Conservation (phyloP, 1,140 invertebrate species). For the Temnothorax longispinosus region DNA sequence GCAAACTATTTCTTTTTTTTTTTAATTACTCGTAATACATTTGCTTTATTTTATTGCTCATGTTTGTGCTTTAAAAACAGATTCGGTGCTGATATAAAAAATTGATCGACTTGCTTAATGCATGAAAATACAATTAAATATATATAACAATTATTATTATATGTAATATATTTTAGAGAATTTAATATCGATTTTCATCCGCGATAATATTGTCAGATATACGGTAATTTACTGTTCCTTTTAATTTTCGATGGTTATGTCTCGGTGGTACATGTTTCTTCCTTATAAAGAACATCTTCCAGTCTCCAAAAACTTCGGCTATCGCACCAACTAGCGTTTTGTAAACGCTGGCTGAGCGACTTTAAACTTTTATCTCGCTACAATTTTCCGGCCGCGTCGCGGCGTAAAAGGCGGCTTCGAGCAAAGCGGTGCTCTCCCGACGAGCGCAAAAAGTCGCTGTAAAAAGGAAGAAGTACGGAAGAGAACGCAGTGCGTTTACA, state of each 20-base stretch:
- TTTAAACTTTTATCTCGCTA: slow-evolving; percentile 61
- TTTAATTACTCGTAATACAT: neutral
- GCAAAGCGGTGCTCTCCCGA: slow-evolving; percentile 41
- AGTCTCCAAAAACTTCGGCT: slow-evolving; percentile 32
- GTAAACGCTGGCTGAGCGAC: slow-evolving; percentile 55
- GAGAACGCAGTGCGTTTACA: slow-evolving; percentile 57
- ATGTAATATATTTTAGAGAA: neutral
- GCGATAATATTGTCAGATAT: neutral
- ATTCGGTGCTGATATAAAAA: neutral
- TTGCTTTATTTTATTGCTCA: neutral
- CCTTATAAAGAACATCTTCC: neutral
- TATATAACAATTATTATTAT: neutral
- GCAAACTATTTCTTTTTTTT: neutral
- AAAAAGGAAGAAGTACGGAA: slow-evolving; percentile 43
- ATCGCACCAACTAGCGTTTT: slow-evolving; percentile 53
- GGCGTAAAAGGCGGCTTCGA: slow-evolving; percentile 51
- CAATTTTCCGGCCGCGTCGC: slow-evolving; percentile 59
- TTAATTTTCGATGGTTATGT: slow-evolving; percentile 37
- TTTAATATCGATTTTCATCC: neutral
- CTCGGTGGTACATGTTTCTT: neutral
- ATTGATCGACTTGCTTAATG: neutral
- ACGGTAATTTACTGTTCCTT: neutral
- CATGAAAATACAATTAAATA: neutral
- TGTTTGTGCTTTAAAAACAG: neutral
- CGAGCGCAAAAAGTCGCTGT: slow-evolving; percentile 37